These are phyloP conservation scores for Tyto alba DNA, from an alignment of 2,113 vertebrate species.

Conservation along the genomic window DNA sequence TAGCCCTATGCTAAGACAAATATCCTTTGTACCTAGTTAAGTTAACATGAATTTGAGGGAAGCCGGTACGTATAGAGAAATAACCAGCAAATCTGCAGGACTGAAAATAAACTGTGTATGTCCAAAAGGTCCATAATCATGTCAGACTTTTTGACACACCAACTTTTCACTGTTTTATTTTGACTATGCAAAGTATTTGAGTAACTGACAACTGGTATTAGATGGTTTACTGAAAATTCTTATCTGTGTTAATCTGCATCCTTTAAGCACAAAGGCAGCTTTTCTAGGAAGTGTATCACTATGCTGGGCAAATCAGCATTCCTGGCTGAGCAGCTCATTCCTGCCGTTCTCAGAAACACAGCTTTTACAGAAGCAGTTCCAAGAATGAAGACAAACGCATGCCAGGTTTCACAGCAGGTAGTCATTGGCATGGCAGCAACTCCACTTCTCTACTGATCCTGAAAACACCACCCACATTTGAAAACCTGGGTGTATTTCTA, in stretches of 20 bases:
- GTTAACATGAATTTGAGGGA: not conserved
- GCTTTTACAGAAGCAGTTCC: not conserved
- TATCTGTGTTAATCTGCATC: not conserved
- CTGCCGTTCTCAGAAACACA: not conserved
- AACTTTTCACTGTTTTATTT: not conserved
- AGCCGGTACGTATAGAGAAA: not conserved
- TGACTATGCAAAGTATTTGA: not conserved
- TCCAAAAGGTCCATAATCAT: not conserved
- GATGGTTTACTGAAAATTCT: not conserved
- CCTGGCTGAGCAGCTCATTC: not conserved
- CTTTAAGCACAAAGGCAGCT: not conserved
- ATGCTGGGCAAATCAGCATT: not conserved
- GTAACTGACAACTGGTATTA: not conserved
- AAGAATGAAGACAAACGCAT: not conserved
- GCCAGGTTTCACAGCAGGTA: constrained; percentile 27
- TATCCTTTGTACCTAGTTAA: not conserved
- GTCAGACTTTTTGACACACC: not conserved
- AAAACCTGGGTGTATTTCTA: not conserved
- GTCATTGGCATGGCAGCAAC: not conserved
- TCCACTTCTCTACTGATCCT: not conserved
- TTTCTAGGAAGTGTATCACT: not conserved
- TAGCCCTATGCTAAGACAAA: too few species aligned
- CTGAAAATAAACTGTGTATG: not conserved
- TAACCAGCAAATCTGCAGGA: not conserved
- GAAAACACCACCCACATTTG: not conserved